Percentiles rank a stretch among this genome's conserved stretches.
Evolutionary conservation across 2,888 invertebrate genomes (phyloP).

Genomic region (Ectemnius cavifrons): DNA sequence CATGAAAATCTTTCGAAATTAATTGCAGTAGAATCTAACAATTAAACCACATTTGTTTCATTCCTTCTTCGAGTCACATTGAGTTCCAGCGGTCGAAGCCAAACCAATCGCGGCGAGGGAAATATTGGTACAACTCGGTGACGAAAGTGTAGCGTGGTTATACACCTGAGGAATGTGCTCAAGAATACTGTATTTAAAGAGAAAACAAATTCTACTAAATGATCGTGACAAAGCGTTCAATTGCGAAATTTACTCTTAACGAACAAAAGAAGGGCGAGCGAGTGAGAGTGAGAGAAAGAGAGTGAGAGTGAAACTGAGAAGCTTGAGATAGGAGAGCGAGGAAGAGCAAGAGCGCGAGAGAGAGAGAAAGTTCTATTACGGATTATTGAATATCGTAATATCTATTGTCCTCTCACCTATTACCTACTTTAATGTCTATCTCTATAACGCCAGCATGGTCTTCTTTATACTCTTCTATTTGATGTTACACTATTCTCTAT

Average conservation of each 20-base stretch:
- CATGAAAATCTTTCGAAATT: too few species aligned
- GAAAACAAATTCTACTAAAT: constrained; percentile 72
- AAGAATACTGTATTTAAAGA: constrained; percentile 76
- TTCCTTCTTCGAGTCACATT: too few species aligned
- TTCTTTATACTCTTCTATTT: constrained; percentile 76
- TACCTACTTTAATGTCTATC: constrained; percentile 76
- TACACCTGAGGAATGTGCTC: constrained; percentile 77
- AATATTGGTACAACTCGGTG: constrained; percentile 77
- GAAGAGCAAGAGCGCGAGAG: too few species aligned
- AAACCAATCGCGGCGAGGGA: constrained; percentile 32
- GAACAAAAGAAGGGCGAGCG: constrained; percentile 62
- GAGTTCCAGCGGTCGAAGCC: neutral
- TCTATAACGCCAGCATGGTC: constrained; percentile 74
- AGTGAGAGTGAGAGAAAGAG: too few species aligned
- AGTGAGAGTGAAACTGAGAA: too few species aligned
- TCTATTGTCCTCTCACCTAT: constrained; percentile 75
- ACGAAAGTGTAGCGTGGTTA: constrained; percentile 77
- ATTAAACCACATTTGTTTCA: too few species aligned
- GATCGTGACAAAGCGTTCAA: constrained; percentile 68
- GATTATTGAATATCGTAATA: constrained; percentile 74
- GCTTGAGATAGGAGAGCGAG: too few species aligned
- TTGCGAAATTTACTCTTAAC: constrained; percentile 71
- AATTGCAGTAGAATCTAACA: too few species aligned
- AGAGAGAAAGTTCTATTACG: constrained; percentile 61
- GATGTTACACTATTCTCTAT: constrained; percentile 75